A percentile compares a stretch with the other conserved stretches of the same genome.
Evolutionary conservation across 2,888 invertebrate species (phyloP).

Genomic region (Leptodirus hochenwartii): DNA sequence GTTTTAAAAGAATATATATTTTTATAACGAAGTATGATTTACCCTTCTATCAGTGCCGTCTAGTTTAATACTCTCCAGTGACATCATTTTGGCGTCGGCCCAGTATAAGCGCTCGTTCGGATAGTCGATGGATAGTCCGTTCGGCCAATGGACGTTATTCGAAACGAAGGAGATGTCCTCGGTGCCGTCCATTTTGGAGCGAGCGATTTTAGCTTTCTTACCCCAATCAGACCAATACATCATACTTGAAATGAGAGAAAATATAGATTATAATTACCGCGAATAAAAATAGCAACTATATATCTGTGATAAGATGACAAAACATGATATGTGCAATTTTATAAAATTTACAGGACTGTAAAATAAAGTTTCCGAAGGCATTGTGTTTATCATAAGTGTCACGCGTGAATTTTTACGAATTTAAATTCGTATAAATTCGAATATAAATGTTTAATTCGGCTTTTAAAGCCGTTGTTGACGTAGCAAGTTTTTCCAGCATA

Average conservation of each 20-base stretch:
- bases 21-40: conserved; percentile 13
- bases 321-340: no score
- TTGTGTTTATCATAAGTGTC: no score
- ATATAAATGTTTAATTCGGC: no score
- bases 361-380: no score
- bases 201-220: conserved; percentile 48
- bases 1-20: conserved; percentile 2
- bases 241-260: conserved; percentile 32
- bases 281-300: no score
- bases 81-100: conserved; percentile 59
- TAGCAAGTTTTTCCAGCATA: no score
- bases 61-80: conserved; percentile 43
- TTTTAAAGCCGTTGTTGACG: no score
- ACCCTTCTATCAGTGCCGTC: conserved; percentile 49
- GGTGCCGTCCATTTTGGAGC: conserved; percentile 73
- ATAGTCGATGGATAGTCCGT: conserved; percentile 69
- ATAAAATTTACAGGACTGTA: no score
- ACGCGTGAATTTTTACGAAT: no score
- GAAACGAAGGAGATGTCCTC: conserved; percentile 39
- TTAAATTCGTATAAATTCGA: no score
- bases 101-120: conserved; percentile 68
- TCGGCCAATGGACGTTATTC: conserved; percentile 56
- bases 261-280: conserved; percentile 6
- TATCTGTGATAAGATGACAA: no score
- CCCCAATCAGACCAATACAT: conserved; percentile 94